Conservation (phyloP, 30 jellyfish, hydroid and myxozoan species). For the Clytia hemisphaerica region DNA sequence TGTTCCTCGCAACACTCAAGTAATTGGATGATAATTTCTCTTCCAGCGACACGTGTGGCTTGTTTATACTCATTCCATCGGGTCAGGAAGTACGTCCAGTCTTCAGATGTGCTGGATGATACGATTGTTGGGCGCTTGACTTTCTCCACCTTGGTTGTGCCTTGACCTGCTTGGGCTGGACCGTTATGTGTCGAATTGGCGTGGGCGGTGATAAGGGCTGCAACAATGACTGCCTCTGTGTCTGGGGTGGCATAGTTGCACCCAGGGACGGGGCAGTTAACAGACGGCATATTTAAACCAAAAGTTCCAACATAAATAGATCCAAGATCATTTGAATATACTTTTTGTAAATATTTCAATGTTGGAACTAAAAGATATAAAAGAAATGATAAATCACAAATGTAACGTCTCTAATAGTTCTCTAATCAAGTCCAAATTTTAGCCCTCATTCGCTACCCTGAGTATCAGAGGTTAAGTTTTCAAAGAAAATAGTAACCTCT, state of each 20-base stretch:
- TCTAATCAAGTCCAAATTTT: no score
- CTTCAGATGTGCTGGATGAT: conserved; percentile 29
- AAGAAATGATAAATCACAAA: no score
- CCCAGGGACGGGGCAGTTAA: conserved; percentile 16
- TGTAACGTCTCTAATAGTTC: no score
- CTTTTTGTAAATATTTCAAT: no score
- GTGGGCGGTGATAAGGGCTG: neutral
- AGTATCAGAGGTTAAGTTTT: no score
- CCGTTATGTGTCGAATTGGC: neutral
- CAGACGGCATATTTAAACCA: conserved; percentile 12
- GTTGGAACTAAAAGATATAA: no score
- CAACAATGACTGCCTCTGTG: conserved; percentile 17
- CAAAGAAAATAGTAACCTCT: no score
- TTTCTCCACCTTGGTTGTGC: conserved; percentile 18
- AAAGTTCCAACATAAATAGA: conserved; percentile 6
- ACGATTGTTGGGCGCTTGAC: conserved; percentile 37
- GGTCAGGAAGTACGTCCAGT: conserved; percentile 38
- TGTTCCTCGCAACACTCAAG: conserved; percentile 42
- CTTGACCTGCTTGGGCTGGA: neutral
- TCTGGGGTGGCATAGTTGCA: conserved; percentile 14
- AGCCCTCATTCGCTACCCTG: no score
- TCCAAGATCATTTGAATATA: conserved; percentile 12
- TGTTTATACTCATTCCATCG: conserved; percentile 35
- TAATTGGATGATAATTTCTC: conserved; percentile 20
- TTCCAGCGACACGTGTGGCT: conserved; percentile 25